These are phyloP conservation scores for Hetaerina titia DNA, from an alignment of 2,888 invertebrate genomes.

Conservation along the genomic window DNA sequence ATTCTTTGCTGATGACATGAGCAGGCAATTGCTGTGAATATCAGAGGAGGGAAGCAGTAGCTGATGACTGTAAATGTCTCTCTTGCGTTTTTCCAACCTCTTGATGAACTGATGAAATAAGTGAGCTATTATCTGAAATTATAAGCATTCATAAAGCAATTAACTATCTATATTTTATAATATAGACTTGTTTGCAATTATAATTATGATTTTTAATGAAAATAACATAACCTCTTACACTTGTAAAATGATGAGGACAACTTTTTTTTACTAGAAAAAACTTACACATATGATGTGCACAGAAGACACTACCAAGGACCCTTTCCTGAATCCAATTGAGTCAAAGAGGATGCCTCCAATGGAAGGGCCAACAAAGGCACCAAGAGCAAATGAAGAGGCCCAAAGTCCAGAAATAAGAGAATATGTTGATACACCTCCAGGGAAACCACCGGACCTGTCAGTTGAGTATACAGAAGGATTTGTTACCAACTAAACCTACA, in stretches of 20 bases:
- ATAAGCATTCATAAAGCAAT: not conserved
- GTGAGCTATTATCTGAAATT: not conserved
- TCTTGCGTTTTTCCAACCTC: not conserved
- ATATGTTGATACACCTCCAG: constrained; percentile 80
- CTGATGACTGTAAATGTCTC: not conserved
- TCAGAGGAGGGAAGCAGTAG: not conserved
- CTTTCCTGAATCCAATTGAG: constrained; percentile 75
- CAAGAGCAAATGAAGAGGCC: constrained; percentile 80
- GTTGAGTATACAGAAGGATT: constrained; percentile 58
- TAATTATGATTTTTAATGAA: no score
- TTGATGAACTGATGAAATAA: not conserved
- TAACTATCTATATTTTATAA: not conserved
- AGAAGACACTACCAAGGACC: constrained; percentile 75
- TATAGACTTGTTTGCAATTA: not conserved
- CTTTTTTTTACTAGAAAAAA: constrained; percentile 37
- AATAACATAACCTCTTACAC: no score
- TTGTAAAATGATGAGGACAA: not conserved
- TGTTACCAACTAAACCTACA: constrained; percentile 66
- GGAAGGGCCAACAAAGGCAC: constrained; percentile 77
- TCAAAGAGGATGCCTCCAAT: constrained; percentile 76
- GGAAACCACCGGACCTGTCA: constrained; percentile 75
- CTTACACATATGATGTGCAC: constrained; percentile 75
- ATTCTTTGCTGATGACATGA: not conserved
- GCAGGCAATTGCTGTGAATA: not conserved
- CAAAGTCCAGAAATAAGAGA: constrained; percentile 81